A percentile compares a stretch with the other conserved stretches of the same genome.
These are phyloP conservation scores for Dicyrtomina minuta DNA, from an alignment of 2,888 invertebrate genomes.

Conservation along the genomic window DNA sequence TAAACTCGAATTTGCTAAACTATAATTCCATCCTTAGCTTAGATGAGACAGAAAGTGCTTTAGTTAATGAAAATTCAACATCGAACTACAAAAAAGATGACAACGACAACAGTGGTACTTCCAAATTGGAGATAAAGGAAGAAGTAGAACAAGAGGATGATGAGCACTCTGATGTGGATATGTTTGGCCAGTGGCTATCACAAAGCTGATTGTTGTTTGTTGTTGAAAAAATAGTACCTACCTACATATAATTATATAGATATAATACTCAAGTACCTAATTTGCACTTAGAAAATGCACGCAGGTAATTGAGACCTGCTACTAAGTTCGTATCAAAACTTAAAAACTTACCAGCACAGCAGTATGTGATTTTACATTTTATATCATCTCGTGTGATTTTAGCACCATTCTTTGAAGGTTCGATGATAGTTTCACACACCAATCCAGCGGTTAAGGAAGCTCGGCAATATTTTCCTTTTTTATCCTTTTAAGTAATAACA, in stretches of 20 bases:
- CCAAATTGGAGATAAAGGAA: constrained; percentile 9
- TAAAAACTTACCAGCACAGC: constrained; percentile 86
- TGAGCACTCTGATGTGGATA: not conserved
- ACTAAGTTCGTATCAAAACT: too few relatives aligned
- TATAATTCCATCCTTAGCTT: too few relatives aligned
- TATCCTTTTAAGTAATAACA: too few relatives aligned
- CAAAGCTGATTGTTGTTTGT: too few relatives aligned
- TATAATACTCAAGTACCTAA: too few relatives aligned
- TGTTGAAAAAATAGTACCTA: too few relatives aligned
- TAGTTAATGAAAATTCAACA: not conserved
- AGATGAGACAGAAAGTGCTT: not conserved
- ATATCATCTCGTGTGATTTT: constrained; percentile 80
- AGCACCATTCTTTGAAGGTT: constrained; percentile 75
- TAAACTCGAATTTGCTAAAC: too few relatives aligned
- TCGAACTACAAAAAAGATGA: not conserved
- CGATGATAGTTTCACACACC: constrained; percentile 89
- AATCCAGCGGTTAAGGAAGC: constrained; percentile 94
- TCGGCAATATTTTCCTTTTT: constrained; percentile 88
- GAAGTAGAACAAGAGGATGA: constrained; percentile 5
- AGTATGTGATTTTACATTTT: constrained; percentile 96
- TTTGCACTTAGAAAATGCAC: too few relatives aligned
- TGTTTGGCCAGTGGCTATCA: too few relatives aligned
- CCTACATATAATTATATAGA: too few relatives aligned
- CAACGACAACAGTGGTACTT: not conserved
- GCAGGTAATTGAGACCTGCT: too few relatives aligned